A percentile compares a stretch with the other conserved stretches of the same genome.
Conservation (phyloP, 2,888 invertebrate genomes). For the Amphipyra tragopoginis region DNA sequence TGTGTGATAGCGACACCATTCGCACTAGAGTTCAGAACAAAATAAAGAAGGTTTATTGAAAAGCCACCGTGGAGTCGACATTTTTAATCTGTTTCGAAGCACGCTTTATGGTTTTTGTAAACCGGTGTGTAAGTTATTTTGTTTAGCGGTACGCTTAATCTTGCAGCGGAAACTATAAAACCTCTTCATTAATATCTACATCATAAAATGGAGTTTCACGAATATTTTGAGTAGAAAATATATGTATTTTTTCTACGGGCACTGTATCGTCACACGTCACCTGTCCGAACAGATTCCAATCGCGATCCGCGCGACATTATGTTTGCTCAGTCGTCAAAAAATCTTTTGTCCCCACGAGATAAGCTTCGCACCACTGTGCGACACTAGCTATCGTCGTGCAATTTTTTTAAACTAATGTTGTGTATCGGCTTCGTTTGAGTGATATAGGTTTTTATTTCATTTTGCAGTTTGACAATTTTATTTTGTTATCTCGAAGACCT, state of each 20-base stretch:
- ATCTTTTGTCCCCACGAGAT: constrained; percentile 82
- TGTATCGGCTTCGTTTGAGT: constrained; percentile 34
- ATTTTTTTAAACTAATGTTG: constrained; percentile 63
- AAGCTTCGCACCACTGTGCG: constrained; percentile 70
- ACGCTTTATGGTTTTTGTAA: constrained; percentile 6
- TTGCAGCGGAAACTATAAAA: constrained; percentile 26
- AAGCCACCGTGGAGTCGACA: constrained; percentile 28
- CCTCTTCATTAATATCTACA: constrained; percentile 5
- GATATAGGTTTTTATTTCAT: constrained; percentile 4
- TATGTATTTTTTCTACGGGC: constrained; percentile 43
- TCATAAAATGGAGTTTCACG: constrained; percentile 4
- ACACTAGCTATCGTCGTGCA: constrained; percentile 59
- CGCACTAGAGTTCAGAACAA: constrained; percentile 62
- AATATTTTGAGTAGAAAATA: constrained; percentile 41
- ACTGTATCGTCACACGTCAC: constrained; percentile 80
- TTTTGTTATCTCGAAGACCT: not conserved
- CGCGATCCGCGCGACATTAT: constrained; percentile 76
- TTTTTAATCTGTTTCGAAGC: constrained; percentile 30
- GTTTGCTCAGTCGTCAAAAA: constrained; percentile 85
- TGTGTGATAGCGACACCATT: constrained; percentile 74
- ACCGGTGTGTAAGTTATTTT: constrained; percentile 9
- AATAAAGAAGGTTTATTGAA: constrained; percentile 52
- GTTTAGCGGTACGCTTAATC: constrained; percentile 14
- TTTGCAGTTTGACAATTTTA: constrained; percentile 2
- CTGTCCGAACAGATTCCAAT: constrained; percentile 79